Percentiles rank a stretch among this genome's conserved stretches.
Evolutionary conservation across 2,113 vertebrate species (phyloP).

Genomic region (Antennarius striatus): DNA sequence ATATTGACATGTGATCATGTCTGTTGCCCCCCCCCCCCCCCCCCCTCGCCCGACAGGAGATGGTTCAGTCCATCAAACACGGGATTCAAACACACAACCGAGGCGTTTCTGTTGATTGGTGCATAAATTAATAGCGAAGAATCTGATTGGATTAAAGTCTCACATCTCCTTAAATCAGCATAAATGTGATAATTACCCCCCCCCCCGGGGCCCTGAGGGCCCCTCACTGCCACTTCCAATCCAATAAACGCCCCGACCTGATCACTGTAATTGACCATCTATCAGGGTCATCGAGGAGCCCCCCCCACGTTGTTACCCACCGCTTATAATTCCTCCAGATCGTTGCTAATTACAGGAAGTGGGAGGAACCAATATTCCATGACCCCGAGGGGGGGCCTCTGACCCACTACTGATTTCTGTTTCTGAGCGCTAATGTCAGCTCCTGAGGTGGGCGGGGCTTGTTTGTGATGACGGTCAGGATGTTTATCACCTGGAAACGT

Average conservation of each 20-base stretch:
- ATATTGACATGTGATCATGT: constrained; percentile 58
- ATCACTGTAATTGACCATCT: constrained; percentile 84
- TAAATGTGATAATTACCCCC: constrained; percentile 81
- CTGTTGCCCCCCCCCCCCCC: constrained; percentile 38
- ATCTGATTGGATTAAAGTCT: constrained; percentile 79
- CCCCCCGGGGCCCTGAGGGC: constrained; percentile 67
- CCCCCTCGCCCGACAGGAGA: constrained; percentile 46
- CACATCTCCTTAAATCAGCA: constrained; percentile 80
- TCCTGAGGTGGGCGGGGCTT: too few relatives aligned
- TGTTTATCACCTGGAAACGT: too few relatives aligned
- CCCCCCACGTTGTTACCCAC: constrained; percentile 71
- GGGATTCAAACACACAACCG: too few relatives aligned
- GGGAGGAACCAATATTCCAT: constrained; percentile 71
- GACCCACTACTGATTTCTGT: background rate
- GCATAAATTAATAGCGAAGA: constrained; percentile 80
- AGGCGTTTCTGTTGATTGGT: constrained; percentile 64
- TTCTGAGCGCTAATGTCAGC: too few relatives aligned
- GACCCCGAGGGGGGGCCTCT: constrained; percentile 47
- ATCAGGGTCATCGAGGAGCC: constrained; percentile 80
- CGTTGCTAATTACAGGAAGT: constrained; percentile 80
- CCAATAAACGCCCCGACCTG: constrained; percentile 78
- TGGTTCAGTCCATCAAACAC: constrained; percentile 34
- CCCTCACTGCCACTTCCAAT: constrained; percentile 81
- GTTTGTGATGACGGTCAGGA: too few relatives aligned
- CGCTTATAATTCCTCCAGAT: constrained; percentile 82